phyloP scores from a whole-genome alignment of 2,797 vertebrate genomes.

The Mormyrops attenuatus region DNA sequence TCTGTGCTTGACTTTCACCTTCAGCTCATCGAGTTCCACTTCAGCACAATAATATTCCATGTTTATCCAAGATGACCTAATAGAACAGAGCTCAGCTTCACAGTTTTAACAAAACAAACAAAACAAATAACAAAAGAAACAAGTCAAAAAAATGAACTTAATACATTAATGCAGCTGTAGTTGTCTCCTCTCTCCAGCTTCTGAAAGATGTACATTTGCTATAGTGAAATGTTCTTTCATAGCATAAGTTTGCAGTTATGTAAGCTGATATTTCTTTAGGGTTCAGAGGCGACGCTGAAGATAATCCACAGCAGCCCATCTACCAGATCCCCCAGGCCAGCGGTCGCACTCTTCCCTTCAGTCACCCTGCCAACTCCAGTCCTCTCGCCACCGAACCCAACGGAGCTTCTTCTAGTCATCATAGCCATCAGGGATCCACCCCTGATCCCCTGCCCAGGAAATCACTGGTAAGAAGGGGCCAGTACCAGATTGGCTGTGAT shows the following conservation, averaged over 20 bases:
- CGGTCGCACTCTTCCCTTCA: constrained; percentile 39
- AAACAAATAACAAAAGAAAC: background rate
- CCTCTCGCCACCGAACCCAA: constrained; percentile 59
- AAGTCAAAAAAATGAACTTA: background rate
- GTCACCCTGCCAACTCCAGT: constrained; percentile 47
- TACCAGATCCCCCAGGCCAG: constrained; percentile 41
- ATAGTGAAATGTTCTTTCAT: background rate
- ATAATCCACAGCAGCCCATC: constrained; percentile 30
- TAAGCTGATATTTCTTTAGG: constrained; percentile 25
- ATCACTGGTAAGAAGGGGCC: constrained; percentile 51
- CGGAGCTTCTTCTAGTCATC: constrained; percentile 28
- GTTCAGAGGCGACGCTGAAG: constrained; percentile 30
- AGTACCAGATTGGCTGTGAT: background rate
- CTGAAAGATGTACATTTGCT: background rate
- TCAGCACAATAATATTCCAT: background rate
- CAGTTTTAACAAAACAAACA: background rate
- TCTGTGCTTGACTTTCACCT: constrained; percentile 15
- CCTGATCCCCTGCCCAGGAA: constrained; percentile 62
- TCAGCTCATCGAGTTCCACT: background rate
- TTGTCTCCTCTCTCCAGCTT: background rate
- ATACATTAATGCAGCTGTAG: background rate
- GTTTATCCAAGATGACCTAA: background rate
- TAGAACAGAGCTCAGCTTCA: background rate
- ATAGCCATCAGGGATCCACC: constrained; percentile 36
- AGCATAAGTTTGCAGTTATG: background rate